Percentiles rank a stretch among this genome's conserved stretches.
These are phyloP conservation scores for Myotis lucifugus DNA, from an alignment of 2,113 vertebrate species.

Conservation along the genomic window DNA sequence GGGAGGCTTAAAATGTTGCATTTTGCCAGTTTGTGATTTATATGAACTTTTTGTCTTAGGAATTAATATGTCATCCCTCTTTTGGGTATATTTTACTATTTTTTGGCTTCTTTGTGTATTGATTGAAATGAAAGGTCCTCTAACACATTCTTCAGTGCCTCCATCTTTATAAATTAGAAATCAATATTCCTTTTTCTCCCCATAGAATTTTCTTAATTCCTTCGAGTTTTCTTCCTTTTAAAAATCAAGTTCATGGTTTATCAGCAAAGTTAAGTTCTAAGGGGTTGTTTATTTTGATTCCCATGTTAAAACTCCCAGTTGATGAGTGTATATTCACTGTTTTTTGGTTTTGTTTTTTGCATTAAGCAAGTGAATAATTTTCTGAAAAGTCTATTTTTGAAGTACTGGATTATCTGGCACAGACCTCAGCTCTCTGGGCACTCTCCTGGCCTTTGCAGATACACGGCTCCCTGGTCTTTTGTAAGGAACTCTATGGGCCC, in stretches of 20 bases:
- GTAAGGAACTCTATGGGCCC: fast-evolving
- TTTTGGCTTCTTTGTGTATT: not conserved
- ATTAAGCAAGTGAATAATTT: not conserved
- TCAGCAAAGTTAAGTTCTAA: not conserved
- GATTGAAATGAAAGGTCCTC: not conserved
- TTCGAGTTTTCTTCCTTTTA: not conserved
- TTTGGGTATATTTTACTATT: not conserved
- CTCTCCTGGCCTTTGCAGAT: too few species aligned
- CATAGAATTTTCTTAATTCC: not conserved
- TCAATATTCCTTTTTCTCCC: not conserved
- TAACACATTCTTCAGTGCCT: not conserved
- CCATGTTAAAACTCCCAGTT: not conserved
- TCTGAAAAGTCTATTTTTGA: not conserved
- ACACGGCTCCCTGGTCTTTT: too few species aligned
- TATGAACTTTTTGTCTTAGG: not conserved
- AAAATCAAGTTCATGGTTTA: conserved; percentile 5
- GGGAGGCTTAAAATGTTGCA: not conserved
- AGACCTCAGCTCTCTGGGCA: not conserved
- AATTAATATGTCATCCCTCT: not conserved
- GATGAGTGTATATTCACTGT: not conserved
- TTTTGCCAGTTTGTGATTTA: not conserved
- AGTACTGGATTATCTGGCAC: not conserved
- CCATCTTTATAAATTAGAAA: not conserved
- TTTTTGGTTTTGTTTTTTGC: not conserved
- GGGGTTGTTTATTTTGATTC: not conserved